A percentile compares a stretch with the other conserved stretches of the same genome.
phyloP scores from a whole-genome alignment of 2,888 invertebrate genomes.

The Clivina fossor region DNA sequence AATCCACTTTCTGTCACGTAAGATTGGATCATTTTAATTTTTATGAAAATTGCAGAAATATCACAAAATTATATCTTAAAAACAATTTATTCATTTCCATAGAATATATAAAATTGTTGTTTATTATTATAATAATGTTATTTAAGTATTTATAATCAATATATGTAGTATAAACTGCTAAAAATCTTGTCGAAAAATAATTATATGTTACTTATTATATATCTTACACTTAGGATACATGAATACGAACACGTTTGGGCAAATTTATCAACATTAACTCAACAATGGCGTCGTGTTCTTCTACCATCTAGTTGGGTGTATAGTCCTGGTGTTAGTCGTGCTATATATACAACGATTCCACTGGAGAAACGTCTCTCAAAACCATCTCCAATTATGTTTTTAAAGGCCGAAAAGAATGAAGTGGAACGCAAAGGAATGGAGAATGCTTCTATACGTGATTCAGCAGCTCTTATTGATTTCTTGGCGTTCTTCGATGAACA shows the following conservation, averaged over 20 bases:
- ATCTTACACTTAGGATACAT: slow-evolving; percentile 61
- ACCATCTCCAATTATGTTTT: slow-evolving; percentile 78
- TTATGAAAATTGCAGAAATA: neutral
- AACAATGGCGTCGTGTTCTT: slow-evolving; percentile 66
- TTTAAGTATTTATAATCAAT: slow-evolving; percentile 7
- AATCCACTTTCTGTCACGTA: slow-evolving; percentile 66
- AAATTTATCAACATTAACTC: slow-evolving; percentile 66
- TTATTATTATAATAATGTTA: slow-evolving; percentile 4
- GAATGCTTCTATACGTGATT: slow-evolving; percentile 83
- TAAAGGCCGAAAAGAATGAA: slow-evolving; percentile 86
- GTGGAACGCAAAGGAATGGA: slow-evolving; percentile 81
- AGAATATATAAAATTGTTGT: neutral
- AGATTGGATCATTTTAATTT: slow-evolving; percentile 40
- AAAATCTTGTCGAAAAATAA: too few relatives aligned
- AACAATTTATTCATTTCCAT: neutral
- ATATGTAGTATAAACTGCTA: neutral
- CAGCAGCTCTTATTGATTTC: slow-evolving; percentile 85
- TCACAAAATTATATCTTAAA: neutral
- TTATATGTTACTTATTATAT: too few relatives aligned
- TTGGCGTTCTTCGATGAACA: slow-evolving; percentile 72
- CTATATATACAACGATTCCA: slow-evolving; percentile 64
- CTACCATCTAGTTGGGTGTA: slow-evolving; percentile 71
- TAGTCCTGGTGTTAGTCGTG: slow-evolving; percentile 72
- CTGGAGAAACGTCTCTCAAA: slow-evolving; percentile 60
- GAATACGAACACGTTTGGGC: slow-evolving; percentile 71